Percentiles rank a stretch among this genome's conserved stretches.
Evolutionary conservation across 2,113 vertebrate species (phyloP).

Genomic region (Ceuthmochares aereus): DNA sequence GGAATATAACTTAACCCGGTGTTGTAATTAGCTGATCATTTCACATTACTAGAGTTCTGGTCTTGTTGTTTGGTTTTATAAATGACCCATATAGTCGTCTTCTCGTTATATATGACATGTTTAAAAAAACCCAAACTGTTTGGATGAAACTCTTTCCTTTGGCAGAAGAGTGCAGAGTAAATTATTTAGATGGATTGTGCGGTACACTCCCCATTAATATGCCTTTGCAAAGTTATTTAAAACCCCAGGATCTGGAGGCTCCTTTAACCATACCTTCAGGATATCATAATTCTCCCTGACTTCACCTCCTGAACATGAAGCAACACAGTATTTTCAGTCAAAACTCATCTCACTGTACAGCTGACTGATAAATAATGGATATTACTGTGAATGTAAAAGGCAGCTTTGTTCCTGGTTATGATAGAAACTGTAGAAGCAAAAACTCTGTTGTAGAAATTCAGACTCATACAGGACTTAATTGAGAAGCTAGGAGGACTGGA

Average conservation of each 20-base stretch:
- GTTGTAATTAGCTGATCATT: slow-evolving; percentile 59
- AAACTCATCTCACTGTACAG: not conserved
- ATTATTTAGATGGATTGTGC: slow-evolving; percentile 36
- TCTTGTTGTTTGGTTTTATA: slow-evolving; percentile 30
- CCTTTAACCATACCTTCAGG: not conserved
- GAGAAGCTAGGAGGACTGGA: not conserved
- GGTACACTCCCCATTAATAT: not conserved
- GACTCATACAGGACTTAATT: not conserved
- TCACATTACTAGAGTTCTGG: slow-evolving; percentile 8
- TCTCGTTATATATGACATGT: slow-evolving; percentile 13
- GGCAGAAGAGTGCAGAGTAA: slow-evolving; percentile 6
- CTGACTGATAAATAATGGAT: not conserved
- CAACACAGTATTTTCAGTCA: slow-evolving; percentile 5
- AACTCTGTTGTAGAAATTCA: not conserved
- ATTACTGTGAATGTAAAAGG: not conserved
- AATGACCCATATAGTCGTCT: not conserved
- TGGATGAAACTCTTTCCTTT: slow-evolving; percentile 37
- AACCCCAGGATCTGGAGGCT: not conserved
- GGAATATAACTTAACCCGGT: slow-evolving; percentile 43
- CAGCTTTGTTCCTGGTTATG: not conserved
- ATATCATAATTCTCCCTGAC: slow-evolving; percentile 10
- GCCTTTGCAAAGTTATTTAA: slow-evolving; percentile 11
- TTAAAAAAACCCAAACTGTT: not conserved
- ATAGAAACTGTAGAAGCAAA: not conserved
- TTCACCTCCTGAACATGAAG: not conserved